Evolutionary conservation across 2,888 invertebrate species (phyloP).

Genomic region (Athalia circularis): DNA sequence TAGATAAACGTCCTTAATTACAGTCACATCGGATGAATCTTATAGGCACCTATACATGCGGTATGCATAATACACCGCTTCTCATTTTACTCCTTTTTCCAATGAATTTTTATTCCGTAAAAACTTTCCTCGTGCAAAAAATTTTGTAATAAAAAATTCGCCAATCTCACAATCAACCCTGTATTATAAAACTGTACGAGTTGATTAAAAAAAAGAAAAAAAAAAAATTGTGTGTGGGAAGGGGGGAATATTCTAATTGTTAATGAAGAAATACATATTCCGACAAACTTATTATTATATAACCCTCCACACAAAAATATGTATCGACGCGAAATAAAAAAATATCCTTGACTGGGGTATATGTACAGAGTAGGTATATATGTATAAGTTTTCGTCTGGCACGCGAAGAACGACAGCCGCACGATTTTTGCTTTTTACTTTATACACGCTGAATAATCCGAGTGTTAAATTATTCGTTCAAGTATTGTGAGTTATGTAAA

Average conservation of each 20-base stretch:
- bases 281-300: background rate
- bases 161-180: conserved; percentile 8
- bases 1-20: conserved; percentile 29
- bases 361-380: no score
- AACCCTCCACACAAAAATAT: background rate
- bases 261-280: conserved; percentile 1
- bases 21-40: background rate
- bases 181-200: conserved; percentile 4
- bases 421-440: background rate
- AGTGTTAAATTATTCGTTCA: no score
- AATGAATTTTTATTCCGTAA: background rate
- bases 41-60: no score
- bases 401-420: background rate
- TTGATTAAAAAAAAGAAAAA: conserved; percentile 7
- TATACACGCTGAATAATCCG: background rate
- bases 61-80: no score
- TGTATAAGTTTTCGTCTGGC: conserved; percentile 8
- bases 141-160: background rate
- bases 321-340: conserved; percentile 2
- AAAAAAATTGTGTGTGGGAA: no score
- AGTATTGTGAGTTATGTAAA: background rate
- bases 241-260: background rate
- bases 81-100: background rate
- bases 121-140: background rate
- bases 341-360: background rate